Conservation (phyloP, 64 coral and sea anemone species). For the Platygyra sinensis region DNA sequence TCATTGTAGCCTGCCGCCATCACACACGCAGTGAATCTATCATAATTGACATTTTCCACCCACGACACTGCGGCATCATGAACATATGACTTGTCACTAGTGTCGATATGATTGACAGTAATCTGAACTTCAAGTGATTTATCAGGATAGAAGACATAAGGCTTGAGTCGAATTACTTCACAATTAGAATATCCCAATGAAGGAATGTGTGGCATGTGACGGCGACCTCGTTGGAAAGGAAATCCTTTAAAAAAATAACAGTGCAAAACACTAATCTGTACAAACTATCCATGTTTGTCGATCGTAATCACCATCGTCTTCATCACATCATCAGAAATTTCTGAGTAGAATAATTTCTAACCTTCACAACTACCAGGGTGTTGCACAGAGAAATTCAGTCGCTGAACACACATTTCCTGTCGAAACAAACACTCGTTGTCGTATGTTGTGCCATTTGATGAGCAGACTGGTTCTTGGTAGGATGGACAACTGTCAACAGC, state of each 20-base stretch:
- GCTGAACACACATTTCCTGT: constrained; percentile 19
- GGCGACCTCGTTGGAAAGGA: background rate
- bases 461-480: constrained; percentile 54
- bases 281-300: no score
- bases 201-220: background rate
- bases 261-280: no score
- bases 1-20: constrained; percentile 46
- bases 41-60: constrained; percentile 65
- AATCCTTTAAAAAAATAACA: background rate
- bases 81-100: background rate
- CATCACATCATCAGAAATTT: background rate
- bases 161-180: background rate
- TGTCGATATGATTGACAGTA: background rate
- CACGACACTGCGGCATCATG: constrained; percentile 23
- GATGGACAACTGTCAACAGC: constrained; percentile 45
- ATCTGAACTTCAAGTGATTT: background rate
- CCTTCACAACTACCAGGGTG: constrained; percentile 41
- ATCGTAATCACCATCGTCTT: no score
- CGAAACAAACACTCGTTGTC: constrained; percentile 43
- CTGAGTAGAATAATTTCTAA: background rate
- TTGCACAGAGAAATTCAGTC: constrained; percentile 22
- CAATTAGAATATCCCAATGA: background rate
- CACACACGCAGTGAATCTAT: constrained; percentile 62
- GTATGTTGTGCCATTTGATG: constrained; percentile 51
- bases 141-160: background rate